Evolutionary conservation across 92 coral and sea anemone species (phyloP).

Genomic region (Muricea muricata): DNA sequence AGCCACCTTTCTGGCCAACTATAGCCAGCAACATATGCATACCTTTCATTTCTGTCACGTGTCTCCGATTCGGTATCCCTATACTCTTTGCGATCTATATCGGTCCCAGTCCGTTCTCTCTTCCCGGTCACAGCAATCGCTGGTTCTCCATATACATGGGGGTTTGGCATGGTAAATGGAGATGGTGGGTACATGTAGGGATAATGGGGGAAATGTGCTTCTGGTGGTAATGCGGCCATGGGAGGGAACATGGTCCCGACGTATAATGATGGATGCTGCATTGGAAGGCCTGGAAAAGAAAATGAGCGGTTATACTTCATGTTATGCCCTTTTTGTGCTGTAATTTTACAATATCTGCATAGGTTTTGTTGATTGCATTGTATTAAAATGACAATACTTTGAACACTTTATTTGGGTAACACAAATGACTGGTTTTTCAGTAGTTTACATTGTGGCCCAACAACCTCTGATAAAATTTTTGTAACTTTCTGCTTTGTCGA

Average conservation of each 20-base stretch:
- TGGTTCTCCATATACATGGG: not conserved
- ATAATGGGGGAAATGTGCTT: slow-evolving; percentile 14
- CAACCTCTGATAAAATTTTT: too few species aligned
- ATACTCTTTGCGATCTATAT: slow-evolving; percentile 5
- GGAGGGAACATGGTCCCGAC: slow-evolving; percentile 20
- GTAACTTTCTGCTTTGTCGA: too few species aligned
- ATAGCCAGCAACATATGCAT: not conserved
- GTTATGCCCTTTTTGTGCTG: too few species aligned
- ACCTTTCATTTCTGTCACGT: slow-evolving; percentile 12
- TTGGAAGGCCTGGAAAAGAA: slow-evolving; percentile 9
- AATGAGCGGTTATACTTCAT: too few species aligned
- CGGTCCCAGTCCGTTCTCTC: slow-evolving; percentile 17
- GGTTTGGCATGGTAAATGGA: not conserved
- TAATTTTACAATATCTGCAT: too few species aligned
- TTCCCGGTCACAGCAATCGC: not conserved
- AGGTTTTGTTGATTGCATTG: too few species aligned
- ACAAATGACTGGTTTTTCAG: too few species aligned
- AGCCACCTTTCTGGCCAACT: too few species aligned
- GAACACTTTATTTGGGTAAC: too few species aligned
- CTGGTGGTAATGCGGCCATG: slow-evolving; percentile 30
- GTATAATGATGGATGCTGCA: slow-evolving; percentile 24
- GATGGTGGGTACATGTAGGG: slow-evolving; percentile 3
- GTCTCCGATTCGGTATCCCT: not conserved
- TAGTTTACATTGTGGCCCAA: too few species aligned
- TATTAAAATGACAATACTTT: too few species aligned